These are phyloP conservation scores for Acanthococcus lagerstroemiae DNA, from an alignment of 2,888 invertebrate species.

Conservation along the genomic window DNA sequence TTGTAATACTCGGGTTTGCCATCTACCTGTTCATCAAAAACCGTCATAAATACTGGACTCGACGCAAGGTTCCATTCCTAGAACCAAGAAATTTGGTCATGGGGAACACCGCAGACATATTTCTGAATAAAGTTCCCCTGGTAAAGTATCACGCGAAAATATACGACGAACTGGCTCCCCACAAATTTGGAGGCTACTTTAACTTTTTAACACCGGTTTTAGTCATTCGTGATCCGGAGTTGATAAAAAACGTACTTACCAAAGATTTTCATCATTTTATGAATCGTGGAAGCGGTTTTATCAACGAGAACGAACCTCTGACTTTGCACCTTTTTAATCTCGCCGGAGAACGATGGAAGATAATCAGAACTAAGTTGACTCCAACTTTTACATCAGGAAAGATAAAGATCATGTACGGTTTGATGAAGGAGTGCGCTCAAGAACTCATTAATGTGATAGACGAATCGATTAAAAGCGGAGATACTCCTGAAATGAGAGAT, in stretches of 20 bases:
- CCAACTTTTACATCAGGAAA: constrained; percentile 49
- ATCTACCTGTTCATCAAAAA: not conserved
- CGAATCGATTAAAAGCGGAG: not conserved
- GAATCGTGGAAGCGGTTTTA: constrained; percentile 42
- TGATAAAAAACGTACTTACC: constrained; percentile 45
- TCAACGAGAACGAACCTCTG: constrained; percentile 40
- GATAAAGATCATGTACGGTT: constrained; percentile 46
- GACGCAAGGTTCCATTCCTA: not conserved
- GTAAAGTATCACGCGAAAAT: constrained; percentile 15
- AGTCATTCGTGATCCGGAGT: constrained; percentile 43
- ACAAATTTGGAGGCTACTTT: constrained; percentile 43
- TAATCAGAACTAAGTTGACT: constrained; percentile 45
- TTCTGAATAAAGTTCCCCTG: not conserved
- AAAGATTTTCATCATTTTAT: constrained; percentile 46
- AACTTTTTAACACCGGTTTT: constrained; percentile 45
- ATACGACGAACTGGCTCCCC: constrained; percentile 17
- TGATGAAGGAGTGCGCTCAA: constrained; percentile 43
- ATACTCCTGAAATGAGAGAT: constrained; percentile 1
- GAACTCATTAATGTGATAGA: constrained; percentile 37
- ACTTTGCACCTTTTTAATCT: constrained; percentile 43
- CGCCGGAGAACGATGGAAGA: constrained; percentile 47
- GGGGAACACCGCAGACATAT: constrained; percentile 12
- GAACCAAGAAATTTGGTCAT: constrained; percentile 10
- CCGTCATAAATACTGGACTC: constrained; percentile 3
- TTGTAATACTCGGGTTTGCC: no score